Conservation (phyloP, 2,113 vertebrate species). For the Aleadryas rufinucha region DNA sequence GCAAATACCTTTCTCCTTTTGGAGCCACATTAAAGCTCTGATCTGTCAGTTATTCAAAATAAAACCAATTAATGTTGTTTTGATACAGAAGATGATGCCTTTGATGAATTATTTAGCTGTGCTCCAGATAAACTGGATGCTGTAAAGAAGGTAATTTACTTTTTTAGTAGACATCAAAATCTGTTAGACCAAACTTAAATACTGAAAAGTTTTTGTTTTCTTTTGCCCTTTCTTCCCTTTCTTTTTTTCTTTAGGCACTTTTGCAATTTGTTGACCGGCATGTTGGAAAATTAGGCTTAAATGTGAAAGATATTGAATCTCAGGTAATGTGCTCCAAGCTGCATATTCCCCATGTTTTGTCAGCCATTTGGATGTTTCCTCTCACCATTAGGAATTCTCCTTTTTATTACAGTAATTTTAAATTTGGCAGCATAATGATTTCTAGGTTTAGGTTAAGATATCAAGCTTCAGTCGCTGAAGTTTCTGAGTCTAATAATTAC, state of each 20-base stretch:
- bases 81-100: conserved; percentile 72
- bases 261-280: conserved; percentile 86
- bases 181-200: background rate
- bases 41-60: background rate
- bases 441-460: background rate
- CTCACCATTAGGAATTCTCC: background rate
- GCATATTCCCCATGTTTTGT: background rate
- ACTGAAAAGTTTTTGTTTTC: background rate
- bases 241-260: conserved; percentile 76
- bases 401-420: background rate
- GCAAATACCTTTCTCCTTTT: background rate
- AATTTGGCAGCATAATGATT: background rate
- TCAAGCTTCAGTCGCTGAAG: background rate
- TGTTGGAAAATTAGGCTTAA: conserved; percentile 79
- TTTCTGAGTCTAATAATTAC: background rate
- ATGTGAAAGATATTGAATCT: conserved; percentile 78
- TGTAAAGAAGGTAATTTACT: conserved; percentile 82
- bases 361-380: background rate
- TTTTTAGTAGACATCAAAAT: background rate
- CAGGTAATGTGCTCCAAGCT: conserved; percentile 75
- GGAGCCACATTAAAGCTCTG: background rate
- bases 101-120: conserved; percentile 85
- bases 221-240: background rate
- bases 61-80: conserved; percentile 14
- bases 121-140: conserved; percentile 82